Conservation (phyloP, 1,140 invertebrate genomes). For the Hypothenemus hampei region DNA sequence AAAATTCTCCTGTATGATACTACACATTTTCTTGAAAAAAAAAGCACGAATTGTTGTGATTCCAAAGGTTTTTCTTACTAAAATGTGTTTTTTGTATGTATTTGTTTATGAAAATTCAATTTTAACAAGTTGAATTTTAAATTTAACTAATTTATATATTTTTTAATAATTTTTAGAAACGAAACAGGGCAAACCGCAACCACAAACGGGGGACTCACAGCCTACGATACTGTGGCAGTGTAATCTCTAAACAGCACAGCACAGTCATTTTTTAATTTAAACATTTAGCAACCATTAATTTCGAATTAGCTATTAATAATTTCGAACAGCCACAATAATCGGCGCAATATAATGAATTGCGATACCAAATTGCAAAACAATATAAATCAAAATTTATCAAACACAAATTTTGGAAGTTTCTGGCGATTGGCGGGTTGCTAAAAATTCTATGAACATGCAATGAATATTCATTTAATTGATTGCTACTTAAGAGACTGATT, state of each 20-base stretch:
- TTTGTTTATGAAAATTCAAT: no score
- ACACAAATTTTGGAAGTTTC: background rate
- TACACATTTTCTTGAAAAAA: no score
- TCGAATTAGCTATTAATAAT: background rate
- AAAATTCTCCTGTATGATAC: no score
- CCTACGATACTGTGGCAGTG: constrained; percentile 96
- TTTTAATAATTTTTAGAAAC: constrained; percentile 64
- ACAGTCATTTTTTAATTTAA: constrained; percentile 8
- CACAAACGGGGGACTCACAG: constrained; percentile 77
- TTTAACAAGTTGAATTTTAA: no score
- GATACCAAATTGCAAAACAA: background rate
- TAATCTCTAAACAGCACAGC: constrained; percentile 67
- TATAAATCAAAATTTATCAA: background rate
- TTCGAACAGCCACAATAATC: no score
- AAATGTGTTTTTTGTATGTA: no score
- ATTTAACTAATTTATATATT: constrained; percentile 4
- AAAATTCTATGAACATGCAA: constrained; percentile 18
- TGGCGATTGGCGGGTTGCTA: constrained; percentile 13
- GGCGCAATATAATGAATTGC: background rate
- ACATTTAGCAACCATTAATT: constrained; percentile 22
- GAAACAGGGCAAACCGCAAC: constrained; percentile 67
- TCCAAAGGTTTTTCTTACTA: no score
- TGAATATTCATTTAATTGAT: constrained; percentile 10
- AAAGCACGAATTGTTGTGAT: no score
- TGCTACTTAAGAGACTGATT: constrained; percentile 21